Evolutionary conservation across 1,140 invertebrate species (phyloP).

Genomic region (Lepidurus apus): DNA sequence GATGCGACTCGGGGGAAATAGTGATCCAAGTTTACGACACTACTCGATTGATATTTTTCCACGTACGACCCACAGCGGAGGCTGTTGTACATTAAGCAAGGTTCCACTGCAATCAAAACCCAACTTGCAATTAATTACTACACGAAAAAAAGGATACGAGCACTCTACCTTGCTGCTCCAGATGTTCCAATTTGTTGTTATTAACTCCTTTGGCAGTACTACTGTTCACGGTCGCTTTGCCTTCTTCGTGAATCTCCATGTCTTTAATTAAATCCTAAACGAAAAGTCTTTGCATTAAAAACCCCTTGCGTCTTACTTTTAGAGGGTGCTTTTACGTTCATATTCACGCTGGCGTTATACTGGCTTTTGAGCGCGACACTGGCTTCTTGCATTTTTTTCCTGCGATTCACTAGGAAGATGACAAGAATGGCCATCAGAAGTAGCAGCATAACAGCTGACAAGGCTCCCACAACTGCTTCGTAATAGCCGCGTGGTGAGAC

Average conservation of each 20-base stretch:
- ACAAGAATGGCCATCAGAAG: constrained; percentile 60
- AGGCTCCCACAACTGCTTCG: constrained; percentile 64
- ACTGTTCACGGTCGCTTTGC: neutral
- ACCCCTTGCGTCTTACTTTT: neutral
- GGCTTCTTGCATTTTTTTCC: constrained; percentile 48
- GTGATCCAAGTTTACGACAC: constrained; percentile 32
- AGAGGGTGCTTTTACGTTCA: neutral
- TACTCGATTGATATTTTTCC: constrained; percentile 16
- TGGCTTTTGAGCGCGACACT: constrained; percentile 32
- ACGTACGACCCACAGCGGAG: neutral
- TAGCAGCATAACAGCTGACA: constrained; percentile 64
- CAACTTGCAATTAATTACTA: neutral
- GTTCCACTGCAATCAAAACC: neutral
- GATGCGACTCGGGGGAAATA: constrained; percentile 39
- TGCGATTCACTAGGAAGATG: constrained; percentile 59
- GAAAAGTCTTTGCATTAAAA: neutral
- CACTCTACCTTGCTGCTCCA: neutral
- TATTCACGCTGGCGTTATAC: neutral
- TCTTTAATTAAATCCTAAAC: neutral
- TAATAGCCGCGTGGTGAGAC: constrained; percentile 49
- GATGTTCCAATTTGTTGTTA: neutral
- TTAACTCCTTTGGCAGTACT: neutral
- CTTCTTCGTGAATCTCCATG: neutral
- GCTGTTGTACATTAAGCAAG: constrained; percentile 20
- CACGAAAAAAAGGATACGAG: neutral